A percentile compares a stretch with the other conserved stretches of the same genome.
Evolutionary conservation across 2,888 invertebrate genomes (phyloP).

Genomic region (Bellardia pandia): DNA sequence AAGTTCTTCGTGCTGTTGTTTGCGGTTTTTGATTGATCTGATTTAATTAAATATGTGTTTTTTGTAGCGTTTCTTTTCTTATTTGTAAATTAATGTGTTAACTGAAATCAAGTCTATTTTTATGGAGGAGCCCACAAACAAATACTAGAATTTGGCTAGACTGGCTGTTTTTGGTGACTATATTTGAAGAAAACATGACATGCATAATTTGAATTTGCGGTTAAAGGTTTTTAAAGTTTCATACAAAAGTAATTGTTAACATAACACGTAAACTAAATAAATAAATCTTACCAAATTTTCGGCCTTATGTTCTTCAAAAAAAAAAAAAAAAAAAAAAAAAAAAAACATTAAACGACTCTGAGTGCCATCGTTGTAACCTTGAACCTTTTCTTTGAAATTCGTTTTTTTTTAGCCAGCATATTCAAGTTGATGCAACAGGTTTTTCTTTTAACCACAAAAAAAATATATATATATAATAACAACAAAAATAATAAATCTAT

Average conservation of each 20-base stretch:
- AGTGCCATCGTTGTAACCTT: slow-evolving; percentile 43
- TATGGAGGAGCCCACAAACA: background rate
- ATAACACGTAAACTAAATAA: slow-evolving; percentile 1
- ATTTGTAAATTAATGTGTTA: background rate
- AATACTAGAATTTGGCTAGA: background rate
- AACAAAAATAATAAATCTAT: background rate
- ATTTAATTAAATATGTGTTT: background rate
- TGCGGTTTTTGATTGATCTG: background rate
- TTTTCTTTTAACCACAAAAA: slow-evolving; percentile 24
- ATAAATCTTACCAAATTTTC: slow-evolving; percentile 12
- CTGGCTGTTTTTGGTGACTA: no score
- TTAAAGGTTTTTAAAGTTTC: slow-evolving; percentile 18
- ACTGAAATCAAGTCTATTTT: background rate
- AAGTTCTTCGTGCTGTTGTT: background rate
- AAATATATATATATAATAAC: background rate
- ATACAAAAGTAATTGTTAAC: slow-evolving; percentile 21
- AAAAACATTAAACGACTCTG: slow-evolving; percentile 9
- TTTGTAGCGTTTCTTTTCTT: background rate
- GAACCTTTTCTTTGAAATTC: slow-evolving; percentile 45
- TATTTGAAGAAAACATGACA: slow-evolving; percentile 24
- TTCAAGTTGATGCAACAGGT: slow-evolving; percentile 51
- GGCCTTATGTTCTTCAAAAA: slow-evolving; percentile 27
- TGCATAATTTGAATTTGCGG: slow-evolving; percentile 20
- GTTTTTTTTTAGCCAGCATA: slow-evolving; percentile 34
- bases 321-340: background rate